Base-by-base conservation (phyloP, 2,888 invertebrate species). In the Calliphora vomitoria region DNA sequence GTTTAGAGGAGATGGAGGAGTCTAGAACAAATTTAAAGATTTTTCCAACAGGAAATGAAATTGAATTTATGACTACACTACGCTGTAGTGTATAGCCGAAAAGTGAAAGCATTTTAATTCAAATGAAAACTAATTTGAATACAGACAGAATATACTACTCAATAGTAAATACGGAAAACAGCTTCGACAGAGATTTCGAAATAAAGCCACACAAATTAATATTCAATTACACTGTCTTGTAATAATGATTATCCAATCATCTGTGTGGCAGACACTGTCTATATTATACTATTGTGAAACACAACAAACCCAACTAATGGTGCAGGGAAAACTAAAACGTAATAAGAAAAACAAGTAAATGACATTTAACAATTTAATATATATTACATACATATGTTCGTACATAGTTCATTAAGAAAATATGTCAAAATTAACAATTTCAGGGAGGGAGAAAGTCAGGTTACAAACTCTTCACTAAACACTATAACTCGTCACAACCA, bases 61-160 rank as follows among this genome's bases (percentile, higher is more conserved):
- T 68, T 13, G 50, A 64, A 44, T 85, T 71, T 10, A 76, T 58
- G 53, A 58, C 55, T 20, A 25, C 68, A 85, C 72, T 86, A 78
- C 88, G 88, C 89, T 90, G 89, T 86, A 89, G 84, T 89, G 90
- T 88, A 90, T 90, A 84, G 83, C 90, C 90, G 89, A 90, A 90
- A 90, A 90, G 90, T 90, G 91, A 90, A 91, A 92, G 90, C 93
- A 92, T 92, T 91, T 90, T 90, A 68, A 50, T 64, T 35, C 10
- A 64, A 18, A 64, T 44, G 11, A 64, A 18, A 11, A 10, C 18
- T 62, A 38, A n/a, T 50, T 55, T 55, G n/a, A 44, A 44, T 44
- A 50, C 50, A 50, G 13, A 50, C 44, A 11, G 4, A 1, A 25
- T 1, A 2, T 25, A 25, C 44, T 11, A 44, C 11, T 44, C 50